A percentile compares a stretch with the other conserved stretches of the same genome.
phyloP scores from a whole-genome alignment of 2,797 vertebrate species.

The Diglossa cyanea region DNA sequence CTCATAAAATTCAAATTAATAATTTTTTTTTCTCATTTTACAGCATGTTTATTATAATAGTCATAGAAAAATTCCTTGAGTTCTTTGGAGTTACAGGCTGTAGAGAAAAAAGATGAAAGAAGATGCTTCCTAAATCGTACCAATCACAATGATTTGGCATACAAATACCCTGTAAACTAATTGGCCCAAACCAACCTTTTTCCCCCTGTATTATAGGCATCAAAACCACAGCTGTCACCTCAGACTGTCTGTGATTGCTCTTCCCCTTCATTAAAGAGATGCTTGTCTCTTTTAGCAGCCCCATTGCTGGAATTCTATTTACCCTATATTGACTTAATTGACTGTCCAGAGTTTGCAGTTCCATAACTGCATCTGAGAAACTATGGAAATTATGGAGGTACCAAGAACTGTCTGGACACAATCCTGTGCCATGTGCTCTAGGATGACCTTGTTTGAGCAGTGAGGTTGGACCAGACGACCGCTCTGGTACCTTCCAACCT shows the following conservation, averaged over 20 bases:
- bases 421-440: not conserved
- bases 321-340: not conserved
- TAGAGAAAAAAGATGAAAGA: not conserved
- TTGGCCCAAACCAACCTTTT: not conserved
- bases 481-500: not conserved
- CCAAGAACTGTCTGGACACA: not conserved
- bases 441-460: not conserved
- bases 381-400: not conserved
- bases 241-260: not conserved
- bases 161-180: not conserved
- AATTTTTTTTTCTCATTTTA: not conserved
- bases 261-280: not conserved
- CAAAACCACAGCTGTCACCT: not conserved
- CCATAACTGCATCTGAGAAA: not conserved
- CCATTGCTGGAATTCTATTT: not conserved
- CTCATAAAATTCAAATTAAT: not conserved
- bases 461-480: not conserved
- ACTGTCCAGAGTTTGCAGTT: not conserved
- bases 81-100: not conserved
- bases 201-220: not conserved
- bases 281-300: not conserved
- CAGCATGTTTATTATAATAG: not conserved
- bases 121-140: not conserved
- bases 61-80: not conserved
- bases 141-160: not conserved